These are phyloP conservation scores for Magallana angulata DNA, from an alignment of 1,140 invertebrate genomes.

Conservation along the genomic window DNA sequence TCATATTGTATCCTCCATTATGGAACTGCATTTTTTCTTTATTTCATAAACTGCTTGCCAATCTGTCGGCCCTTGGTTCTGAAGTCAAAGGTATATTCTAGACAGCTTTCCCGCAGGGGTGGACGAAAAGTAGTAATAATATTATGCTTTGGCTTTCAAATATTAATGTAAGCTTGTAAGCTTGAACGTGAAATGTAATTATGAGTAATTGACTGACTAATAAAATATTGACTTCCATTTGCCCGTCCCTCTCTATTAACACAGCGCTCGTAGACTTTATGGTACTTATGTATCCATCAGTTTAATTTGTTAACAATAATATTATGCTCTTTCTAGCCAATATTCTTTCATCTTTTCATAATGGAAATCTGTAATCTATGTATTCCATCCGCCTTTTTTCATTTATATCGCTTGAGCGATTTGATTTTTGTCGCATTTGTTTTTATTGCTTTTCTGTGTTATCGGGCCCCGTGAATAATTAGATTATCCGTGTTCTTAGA, in stretches of 20 bases:
- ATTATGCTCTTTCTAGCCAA: constrained; percentile 18
- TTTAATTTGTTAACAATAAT: constrained; percentile 33
- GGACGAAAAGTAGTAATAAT: constrained; percentile 15
- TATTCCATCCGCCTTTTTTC: constrained; percentile 4
- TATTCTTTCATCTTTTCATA: constrained; percentile 12
- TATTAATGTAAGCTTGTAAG: background rate
- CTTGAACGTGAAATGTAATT: constrained; percentile 22
- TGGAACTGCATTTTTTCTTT: too few species aligned
- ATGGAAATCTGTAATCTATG: constrained; percentile 20
- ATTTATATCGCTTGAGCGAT: constrained; percentile 7
- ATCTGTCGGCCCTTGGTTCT: background rate
- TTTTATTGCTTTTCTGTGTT: constrained; percentile 13
- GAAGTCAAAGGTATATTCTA: background rate
- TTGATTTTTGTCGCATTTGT: constrained; percentile 15
- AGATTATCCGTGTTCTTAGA: background rate
- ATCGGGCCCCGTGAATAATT: background rate
- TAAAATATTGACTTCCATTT: constrained; percentile 14
- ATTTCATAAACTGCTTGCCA: too few species aligned
- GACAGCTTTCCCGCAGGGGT: background rate
- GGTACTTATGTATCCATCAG: background rate
- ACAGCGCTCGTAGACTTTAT: background rate
- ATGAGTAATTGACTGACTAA: constrained; percentile 19
- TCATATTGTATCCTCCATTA: too few species aligned
- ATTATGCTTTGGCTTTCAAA: constrained; percentile 26
- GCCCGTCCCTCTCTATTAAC: background rate